These are phyloP conservation scores for Phalloptychus januarius DNA, from an alignment of 2,797 vertebrate species.

Conservation along the genomic window DNA sequence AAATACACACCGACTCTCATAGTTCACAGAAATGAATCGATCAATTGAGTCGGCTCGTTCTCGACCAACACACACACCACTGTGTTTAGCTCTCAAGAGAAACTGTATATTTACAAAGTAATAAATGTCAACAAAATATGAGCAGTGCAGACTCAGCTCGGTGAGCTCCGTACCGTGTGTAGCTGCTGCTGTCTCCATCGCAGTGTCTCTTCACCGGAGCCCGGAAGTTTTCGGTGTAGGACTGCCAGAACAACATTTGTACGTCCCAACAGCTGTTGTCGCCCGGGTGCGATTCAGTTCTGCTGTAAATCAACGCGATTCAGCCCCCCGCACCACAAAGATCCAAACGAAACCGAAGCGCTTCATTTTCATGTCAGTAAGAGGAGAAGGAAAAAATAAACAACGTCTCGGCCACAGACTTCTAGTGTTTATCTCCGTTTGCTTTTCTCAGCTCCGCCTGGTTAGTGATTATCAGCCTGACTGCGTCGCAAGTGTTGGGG, in stretches of 20 bases:
- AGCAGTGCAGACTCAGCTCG: not conserved
- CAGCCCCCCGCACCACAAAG: constrained; percentile 11
- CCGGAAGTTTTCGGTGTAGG: constrained; percentile 80
- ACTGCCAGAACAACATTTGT: constrained; percentile 85
- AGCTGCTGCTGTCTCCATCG: constrained; percentile 44
- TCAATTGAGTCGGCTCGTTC: not conserved
- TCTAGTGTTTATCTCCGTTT: not conserved
- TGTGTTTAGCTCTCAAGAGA: constrained; percentile 22
- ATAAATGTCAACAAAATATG: constrained; percentile 29
- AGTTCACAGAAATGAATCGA: not conserved
- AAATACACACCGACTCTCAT: not conserved
- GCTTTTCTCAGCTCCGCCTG: not conserved
- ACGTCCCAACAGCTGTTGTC: constrained; percentile 37
- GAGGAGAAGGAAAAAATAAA: not conserved
- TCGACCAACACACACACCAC: not conserved
- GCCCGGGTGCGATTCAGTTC: constrained; percentile 12
- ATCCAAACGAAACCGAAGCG: constrained; percentile 25
- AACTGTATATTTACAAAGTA: constrained; percentile 37
- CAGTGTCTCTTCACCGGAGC: constrained; percentile 56
- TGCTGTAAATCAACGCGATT: constrained; percentile 16
- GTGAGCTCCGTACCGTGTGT: constrained; percentile 70
- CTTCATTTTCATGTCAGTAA: constrained; percentile 5
- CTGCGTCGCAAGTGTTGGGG: constrained; percentile 20
- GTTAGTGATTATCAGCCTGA: constrained; percentile 67
- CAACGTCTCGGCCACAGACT: not conserved